Evolutionary conservation across 2,888 invertebrate species (phyloP), one percentile per base, ranked within the genome.

Genomic region (Lepidochrysops patricia): DNA sequence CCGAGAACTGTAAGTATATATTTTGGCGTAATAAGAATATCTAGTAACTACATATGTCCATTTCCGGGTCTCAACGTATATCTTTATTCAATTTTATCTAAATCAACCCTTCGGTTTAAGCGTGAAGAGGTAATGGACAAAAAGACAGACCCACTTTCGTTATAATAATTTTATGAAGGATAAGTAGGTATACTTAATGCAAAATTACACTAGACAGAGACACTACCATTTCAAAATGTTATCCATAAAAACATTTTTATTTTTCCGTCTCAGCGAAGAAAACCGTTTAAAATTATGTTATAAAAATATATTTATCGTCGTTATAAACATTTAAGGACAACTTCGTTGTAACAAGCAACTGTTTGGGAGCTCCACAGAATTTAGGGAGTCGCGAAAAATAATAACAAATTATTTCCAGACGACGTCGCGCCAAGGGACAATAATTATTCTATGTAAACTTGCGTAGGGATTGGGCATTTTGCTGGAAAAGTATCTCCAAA

Each of bases 391-490:
- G 43, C 15, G 49, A 19, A 58, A 58, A 48, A 58, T 43, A 58
- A 58, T 49, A 49, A 58, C 48, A 58, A 58, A 48, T 58, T 58
- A 58, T 43, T 58, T 58, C n/a, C 19, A 58, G 27, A 43, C 58
- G 27, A 23, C 58, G 48, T 29, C 29, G 48, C 48, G 32, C 43
- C 27, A 35, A 58, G 29, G 48, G 32, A 49, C 5, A 23, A n/a
- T n/a, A n/a, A 25, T 5, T 50, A n/a, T 37, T 3, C 13, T 49
- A 13, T 50, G 26, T n/a, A 25, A 5, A 49, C 1, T 43, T 2
- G 15, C 43, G 19, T 43, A 43, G 23, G 12, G 43, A 43, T 1
- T 19, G 1, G 43, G 7, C 7, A 43, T 29, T 29, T 29, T 7
- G 9, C 4, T 2, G 0, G 15, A 1, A 19, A 37, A 37, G n/a